phyloP scores from a whole-genome alignment of 2,113 vertebrate genomes.

The Pica pica region DNA sequence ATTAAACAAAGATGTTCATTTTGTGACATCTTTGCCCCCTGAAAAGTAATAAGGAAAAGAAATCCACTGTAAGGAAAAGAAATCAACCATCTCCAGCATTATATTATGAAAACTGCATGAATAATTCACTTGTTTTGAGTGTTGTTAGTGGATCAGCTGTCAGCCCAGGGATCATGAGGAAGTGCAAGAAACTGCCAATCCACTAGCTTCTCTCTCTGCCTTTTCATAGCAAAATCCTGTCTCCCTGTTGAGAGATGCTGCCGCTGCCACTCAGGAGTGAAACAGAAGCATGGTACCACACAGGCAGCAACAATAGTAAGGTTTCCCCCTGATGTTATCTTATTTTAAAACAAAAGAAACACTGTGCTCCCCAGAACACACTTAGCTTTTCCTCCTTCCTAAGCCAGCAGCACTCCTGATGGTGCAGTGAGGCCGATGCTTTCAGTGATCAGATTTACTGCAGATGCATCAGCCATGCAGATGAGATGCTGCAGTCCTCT shows the following conservation, averaged over 20 bases:
- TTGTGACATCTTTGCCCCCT: neutral
- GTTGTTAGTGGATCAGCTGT: neutral
- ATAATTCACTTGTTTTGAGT: slow-evolving; percentile 53
- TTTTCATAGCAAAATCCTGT: neutral
- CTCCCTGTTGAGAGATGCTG: neutral
- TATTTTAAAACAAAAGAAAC: neutral
- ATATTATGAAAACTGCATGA: slow-evolving; percentile 34
- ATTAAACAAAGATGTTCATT: neutral
- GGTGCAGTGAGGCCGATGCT: neutral
- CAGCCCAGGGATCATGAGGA: neutral
- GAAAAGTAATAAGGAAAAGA: slow-evolving; percentile 19
- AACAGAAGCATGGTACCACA: neutral
- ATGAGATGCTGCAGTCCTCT: neutral
- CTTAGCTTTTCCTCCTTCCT: neutral
- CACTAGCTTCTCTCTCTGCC: neutral
- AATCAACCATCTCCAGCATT: slow-evolving; percentile 5
- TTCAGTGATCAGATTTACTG: neutral
- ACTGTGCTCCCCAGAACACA: neutral
- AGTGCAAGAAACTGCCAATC: neutral
- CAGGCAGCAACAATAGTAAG: neutral
- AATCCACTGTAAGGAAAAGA: neutral
- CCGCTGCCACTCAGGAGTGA: neutral
- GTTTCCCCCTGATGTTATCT: neutral
- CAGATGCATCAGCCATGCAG: neutral
- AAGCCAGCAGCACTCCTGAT: neutral